Evolutionary conservation across 2,888 invertebrate species (phyloP).

Genomic region (Diogma glabrata): DNA sequence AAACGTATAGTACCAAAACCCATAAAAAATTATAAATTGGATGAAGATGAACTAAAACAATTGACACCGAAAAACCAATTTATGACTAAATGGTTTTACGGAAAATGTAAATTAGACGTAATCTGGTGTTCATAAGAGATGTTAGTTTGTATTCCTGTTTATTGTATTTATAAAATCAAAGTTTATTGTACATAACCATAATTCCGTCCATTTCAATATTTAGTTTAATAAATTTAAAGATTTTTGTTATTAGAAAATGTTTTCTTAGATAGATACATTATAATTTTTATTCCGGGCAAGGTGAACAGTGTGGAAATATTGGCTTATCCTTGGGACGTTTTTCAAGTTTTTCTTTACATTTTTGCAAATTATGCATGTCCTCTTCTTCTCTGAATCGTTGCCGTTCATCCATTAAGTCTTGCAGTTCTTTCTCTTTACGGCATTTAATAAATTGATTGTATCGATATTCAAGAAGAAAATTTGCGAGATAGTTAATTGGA

Average conservation of each 20-base stretch:
- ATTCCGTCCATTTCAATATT: slow-evolving; percentile 2
- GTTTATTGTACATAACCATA: background rate
- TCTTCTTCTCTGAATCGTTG: background rate
- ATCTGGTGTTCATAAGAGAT: slow-evolving; percentile 53
- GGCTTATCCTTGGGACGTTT: background rate
- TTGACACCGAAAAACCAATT: slow-evolving; percentile 59
- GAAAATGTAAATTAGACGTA: slow-evolving; percentile 69
- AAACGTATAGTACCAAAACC: slow-evolving; percentile 69
- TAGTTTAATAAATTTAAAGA: no score
- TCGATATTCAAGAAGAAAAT: slow-evolving; percentile 18
- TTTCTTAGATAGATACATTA: no score
- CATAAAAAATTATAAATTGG: slow-evolving; percentile 30
- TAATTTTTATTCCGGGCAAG: no score
- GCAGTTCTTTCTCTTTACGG: slow-evolving; percentile 14
- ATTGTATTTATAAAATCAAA: background rate
- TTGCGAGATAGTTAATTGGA: slow-evolving; percentile 19
- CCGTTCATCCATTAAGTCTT: slow-evolving; percentile 15
- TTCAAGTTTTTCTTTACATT: background rate
- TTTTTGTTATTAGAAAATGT: no score
- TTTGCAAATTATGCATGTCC: background rate
- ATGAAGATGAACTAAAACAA: slow-evolving; percentile 37
- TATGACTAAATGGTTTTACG: slow-evolving; percentile 75
- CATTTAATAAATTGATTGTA: slow-evolving; percentile 14
- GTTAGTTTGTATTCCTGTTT: background rate
- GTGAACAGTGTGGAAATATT: background rate